Evolutionary conservation across 2,113 vertebrate genomes (phyloP).

Genomic region (Scomber japonicus): DNA sequence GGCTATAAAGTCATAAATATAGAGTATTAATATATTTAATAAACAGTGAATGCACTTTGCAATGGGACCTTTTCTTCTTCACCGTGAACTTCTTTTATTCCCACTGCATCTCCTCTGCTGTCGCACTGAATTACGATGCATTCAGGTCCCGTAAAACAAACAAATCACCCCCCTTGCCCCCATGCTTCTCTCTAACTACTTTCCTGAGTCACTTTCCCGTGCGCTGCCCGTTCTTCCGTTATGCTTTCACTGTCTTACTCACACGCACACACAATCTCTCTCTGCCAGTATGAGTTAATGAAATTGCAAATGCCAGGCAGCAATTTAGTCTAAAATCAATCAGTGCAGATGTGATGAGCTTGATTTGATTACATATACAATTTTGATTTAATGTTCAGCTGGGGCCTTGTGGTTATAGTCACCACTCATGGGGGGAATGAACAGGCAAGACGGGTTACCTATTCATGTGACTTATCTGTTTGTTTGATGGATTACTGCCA

Average conservation of each 20-base stretch:
- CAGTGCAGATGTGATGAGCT: slow-evolving; percentile 77
- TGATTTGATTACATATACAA: slow-evolving; percentile 80
- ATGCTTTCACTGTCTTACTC: slow-evolving; percentile 40
- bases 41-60: slow-evolving; percentile 37
- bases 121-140: slow-evolving; percentile 58
- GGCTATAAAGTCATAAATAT: slow-evolving; percentile 26
- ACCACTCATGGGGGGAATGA: slow-evolving; percentile 35
- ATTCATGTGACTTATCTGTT: slow-evolving; percentile 57
- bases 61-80: slow-evolving; percentile 25
- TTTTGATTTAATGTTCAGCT: slow-evolving; percentile 75
- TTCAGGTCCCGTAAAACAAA: slow-evolving; percentile 65
- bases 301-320: slow-evolving; percentile 73
- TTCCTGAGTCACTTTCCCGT: slow-evolving; percentile 55
- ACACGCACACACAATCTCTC: slow-evolving; percentile 23
- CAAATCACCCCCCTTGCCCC: slow-evolving; percentile 68
- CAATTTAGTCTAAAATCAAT: slow-evolving; percentile 76
- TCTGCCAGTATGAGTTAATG: slow-evolving; percentile 69
- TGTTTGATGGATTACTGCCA: slow-evolving; percentile 16
- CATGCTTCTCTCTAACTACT: slow-evolving; percentile 72
- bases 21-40: slow-evolving; percentile 31
- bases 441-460: slow-evolving; percentile 15
- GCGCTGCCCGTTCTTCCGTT: slow-evolving; percentile 12
- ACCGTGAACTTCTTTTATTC: slow-evolving; percentile 14
- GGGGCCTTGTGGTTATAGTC: slow-evolving; percentile 54
- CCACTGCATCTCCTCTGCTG: slow-evolving; percentile 7